A percentile compares a stretch with the other conserved stretches of the same genome.
These are phyloP conservation scores for Gambelia wislizenii DNA, from an alignment of 2,797 vertebrate species.

Conservation along the genomic window DNA sequence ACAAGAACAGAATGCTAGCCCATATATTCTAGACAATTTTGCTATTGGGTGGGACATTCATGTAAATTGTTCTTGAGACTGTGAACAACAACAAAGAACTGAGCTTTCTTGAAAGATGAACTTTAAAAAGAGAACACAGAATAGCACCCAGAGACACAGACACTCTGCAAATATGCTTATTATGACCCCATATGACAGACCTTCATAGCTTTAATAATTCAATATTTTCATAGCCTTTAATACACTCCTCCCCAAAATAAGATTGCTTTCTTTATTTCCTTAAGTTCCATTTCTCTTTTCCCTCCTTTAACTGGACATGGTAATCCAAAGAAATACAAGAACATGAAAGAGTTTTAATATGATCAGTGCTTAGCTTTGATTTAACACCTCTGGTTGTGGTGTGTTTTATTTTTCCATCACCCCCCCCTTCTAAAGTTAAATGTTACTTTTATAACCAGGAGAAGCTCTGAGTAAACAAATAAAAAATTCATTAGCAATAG, in stretches of 20 bases:
- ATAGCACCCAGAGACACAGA: background rate
- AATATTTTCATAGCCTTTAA: slow-evolving; percentile 29
- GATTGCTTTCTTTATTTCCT: slow-evolving; percentile 41
- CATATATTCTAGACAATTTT: background rate
- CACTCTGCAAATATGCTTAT: slow-evolving; percentile 6
- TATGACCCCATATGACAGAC: background rate
- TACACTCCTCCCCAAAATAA: background rate
- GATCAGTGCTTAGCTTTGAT: slow-evolving; percentile 53
- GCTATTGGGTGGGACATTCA: background rate
- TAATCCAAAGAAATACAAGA: slow-evolving; percentile 3
- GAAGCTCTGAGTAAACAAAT: slow-evolving; percentile 83
- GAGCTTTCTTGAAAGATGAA: background rate
- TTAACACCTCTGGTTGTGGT: slow-evolving; percentile 67
- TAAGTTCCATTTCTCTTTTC: background rate
- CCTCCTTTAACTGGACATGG: slow-evolving; percentile 30
- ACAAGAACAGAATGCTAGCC: too few species aligned
- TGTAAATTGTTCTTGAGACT: background rate
- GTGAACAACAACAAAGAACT: background rate
- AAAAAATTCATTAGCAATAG: slow-evolving; percentile 83
- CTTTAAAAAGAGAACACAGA: background rate
- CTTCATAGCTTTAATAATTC: slow-evolving; percentile 61
- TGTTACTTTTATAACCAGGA: slow-evolving; percentile 74
- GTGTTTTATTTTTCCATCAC: slow-evolving; percentile 48
- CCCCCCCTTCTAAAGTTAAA: slow-evolving; percentile 67
- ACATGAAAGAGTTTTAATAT: slow-evolving; percentile 49